Evolutionary conservation across 2,797 vertebrate species (phyloP), one percentile per base, ranked within the genome.

Genomic region (Numenius phaeopus): DNA sequence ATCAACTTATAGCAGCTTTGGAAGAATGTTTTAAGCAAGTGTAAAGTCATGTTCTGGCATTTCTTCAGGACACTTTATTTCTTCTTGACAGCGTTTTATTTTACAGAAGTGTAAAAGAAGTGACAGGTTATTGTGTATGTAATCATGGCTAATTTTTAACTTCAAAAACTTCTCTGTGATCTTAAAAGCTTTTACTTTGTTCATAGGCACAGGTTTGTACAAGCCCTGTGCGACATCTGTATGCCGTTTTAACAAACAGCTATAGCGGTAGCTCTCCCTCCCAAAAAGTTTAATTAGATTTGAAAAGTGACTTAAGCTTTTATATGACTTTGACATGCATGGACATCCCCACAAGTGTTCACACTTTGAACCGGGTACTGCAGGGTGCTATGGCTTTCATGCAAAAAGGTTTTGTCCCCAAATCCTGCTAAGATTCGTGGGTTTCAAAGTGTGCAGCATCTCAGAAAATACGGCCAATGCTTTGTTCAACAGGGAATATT

Each of bases 101-200:
- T 98, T 93, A 94, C 79, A 89, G 81, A 97, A 96, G 87, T 22
- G 6, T 83, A 96, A 94, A 96, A 98, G 91, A 97, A 98, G 97
- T 94, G 97, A 96, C 97, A 98, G 97, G 89, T 93, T 97, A 98
- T 97, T 98, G 96, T 98, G 91, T 96, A 91, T 72, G 62, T 96
- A 98, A 97, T 98, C 94, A 97, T 83, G 95, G 96, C 95, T 98
- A 96, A 95, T 93, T 98, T 98, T 97, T 97, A 94, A 97, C 98
- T 98, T 98, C 97, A 98, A 98, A 98, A 97, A 95, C 87, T 90
- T 87, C 94, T 97, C 97, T 98, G 96, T 98, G 97, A 98, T 98
- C 98, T 97, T 98, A 96, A 98, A 98, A 98, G 96, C 98, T 98
- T 98, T 97, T 98, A 97, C 98, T 98, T 98, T 98, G 97, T 98